phyloP scores from a whole-genome alignment of 2,888 invertebrate genomes.

The Ariolimax columbianus region DNA sequence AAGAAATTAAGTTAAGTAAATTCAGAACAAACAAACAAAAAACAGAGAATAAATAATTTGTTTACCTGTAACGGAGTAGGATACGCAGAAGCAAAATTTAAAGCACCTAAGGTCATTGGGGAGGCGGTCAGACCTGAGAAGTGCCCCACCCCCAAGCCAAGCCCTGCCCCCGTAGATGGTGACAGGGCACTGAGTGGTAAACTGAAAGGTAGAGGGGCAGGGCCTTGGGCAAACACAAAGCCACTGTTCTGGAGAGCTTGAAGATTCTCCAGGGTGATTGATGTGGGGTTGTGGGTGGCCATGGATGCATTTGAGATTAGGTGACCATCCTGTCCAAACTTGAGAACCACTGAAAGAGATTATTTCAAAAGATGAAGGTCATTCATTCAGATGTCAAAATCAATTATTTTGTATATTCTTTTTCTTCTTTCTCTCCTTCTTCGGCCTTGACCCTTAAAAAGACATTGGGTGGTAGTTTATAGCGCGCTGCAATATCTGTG shows the following conservation, averaged over 20 bases:
- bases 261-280: slow-evolving; percentile 44
- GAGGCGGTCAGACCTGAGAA: slow-evolving; percentile 35
- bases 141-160: slow-evolving; percentile 39
- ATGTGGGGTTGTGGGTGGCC: slow-evolving; percentile 8
- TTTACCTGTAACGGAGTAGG: slow-evolving; percentile 36
- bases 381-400: too few relatives aligned
- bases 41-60: neutral
- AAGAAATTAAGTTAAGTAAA: too few relatives aligned
- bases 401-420: too few relatives aligned
- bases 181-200: slow-evolving; percentile 39
- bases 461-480: too few relatives aligned
- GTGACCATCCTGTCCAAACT: slow-evolving; percentile 40
- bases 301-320: slow-evolving; percentile 23
- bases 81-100: slow-evolving; percentile 42
- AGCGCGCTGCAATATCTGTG: too few relatives aligned
- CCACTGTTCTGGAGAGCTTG: slow-evolving; percentile 48
- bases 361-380: neutral
- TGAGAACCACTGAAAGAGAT: slow-evolving; percentile 42
- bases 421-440: too few relatives aligned
- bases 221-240: slow-evolving; percentile 42
- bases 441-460: too few relatives aligned
- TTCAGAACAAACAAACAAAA: too few relatives aligned
- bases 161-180: slow-evolving; percentile 35
- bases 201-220: slow-evolving; percentile 41
- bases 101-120: slow-evolving; percentile 36